These are phyloP conservation scores for Luscinia luscinia DNA, from an alignment of 2,797 vertebrate species.

Conservation along the genomic window DNA sequence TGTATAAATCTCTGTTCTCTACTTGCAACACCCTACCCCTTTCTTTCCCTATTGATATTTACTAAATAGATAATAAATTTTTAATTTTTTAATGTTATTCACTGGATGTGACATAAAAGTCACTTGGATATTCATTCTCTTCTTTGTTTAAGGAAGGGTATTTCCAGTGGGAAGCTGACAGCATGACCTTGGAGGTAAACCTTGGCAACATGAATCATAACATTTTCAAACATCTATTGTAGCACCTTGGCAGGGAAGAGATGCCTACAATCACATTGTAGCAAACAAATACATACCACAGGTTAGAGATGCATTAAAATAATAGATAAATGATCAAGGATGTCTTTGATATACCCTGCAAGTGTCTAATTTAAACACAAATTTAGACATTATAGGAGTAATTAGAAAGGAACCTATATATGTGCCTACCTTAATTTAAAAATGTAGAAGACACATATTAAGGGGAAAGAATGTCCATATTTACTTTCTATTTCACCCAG, in stretches of 20 bases:
- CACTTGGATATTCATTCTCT: background rate
- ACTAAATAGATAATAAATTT: background rate
- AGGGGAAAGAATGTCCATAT: background rate
- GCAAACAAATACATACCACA: background rate
- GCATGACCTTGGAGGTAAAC: background rate
- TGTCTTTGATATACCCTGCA: background rate
- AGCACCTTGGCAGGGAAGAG: background rate
- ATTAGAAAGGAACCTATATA: background rate
- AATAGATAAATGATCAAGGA: background rate
- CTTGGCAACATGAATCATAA: background rate
- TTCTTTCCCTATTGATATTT: background rate
- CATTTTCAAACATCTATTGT: constrained; percentile 21
- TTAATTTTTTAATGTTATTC: background rate
- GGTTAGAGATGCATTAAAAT: background rate
- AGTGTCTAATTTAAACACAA: background rate
- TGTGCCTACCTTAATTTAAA: background rate
- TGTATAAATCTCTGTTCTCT: background rate
- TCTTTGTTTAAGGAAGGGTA: background rate
- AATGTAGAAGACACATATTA: background rate
- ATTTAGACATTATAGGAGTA: background rate
- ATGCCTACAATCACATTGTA: background rate
- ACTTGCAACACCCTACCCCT: background rate
- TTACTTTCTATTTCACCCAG: background rate
- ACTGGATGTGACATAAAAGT: background rate
- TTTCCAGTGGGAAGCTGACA: background rate